A percentile compares a stretch with the other conserved stretches of the same genome.
These are phyloP conservation scores for Alfaro cultratus DNA, from an alignment of 2,797 vertebrate genomes.

Conservation along the genomic window DNA sequence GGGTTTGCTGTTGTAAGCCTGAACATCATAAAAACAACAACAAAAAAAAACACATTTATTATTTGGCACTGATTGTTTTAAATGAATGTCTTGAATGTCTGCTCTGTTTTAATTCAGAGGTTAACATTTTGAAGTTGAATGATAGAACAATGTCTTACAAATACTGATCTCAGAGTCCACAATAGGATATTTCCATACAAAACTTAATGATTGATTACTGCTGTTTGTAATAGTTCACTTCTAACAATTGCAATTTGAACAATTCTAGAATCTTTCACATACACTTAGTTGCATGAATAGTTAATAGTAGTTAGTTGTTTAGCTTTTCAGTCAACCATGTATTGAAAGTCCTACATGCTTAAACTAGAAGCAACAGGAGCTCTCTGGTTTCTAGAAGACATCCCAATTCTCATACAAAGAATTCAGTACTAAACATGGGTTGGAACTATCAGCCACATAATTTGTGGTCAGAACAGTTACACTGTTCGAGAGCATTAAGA, in stretches of 20 bases:
- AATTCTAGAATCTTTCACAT: not conserved
- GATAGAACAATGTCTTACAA: not conserved
- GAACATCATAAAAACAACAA: not conserved
- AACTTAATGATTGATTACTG: not conserved
- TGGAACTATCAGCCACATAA: not conserved
- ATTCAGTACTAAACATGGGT: not conserved
- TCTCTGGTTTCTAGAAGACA: not conserved
- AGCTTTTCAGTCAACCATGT: not conserved
- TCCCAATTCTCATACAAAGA: not conserved
- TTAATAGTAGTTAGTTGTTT: not conserved
- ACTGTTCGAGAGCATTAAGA: not conserved
- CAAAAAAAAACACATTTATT: not conserved
- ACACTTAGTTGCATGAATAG: not conserved
- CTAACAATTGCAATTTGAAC: not conserved
- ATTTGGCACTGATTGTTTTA: not conserved
- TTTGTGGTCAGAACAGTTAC: not conserved
- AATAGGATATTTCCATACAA: not conserved
- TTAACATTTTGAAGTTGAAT: not conserved
- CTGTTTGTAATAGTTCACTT: not conserved
- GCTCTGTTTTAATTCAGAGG: not conserved
- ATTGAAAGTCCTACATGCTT: not conserved
- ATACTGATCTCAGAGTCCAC: not conserved
- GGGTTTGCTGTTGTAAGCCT: not conserved
- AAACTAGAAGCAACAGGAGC: not conserved
- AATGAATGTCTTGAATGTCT: not conserved